Evolutionary conservation across 2,113 vertebrate genomes (phyloP).

Genomic region (Panthera leo): DNA sequence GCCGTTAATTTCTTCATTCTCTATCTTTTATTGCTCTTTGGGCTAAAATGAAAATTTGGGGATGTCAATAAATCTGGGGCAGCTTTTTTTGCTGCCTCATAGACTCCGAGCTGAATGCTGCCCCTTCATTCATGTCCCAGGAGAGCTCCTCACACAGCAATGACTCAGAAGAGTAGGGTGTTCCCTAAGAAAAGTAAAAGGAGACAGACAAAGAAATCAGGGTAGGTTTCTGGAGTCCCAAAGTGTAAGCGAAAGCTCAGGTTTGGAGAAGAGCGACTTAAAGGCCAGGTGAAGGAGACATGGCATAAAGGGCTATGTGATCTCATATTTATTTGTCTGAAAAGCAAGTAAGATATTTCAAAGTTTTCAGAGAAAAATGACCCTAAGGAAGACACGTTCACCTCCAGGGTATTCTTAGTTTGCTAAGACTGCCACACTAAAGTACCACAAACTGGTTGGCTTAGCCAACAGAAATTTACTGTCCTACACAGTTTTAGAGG

Average conservation of each 20-base stretch:
- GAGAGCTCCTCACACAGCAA: background rate
- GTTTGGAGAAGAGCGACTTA: background rate
- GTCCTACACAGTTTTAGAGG: background rate
- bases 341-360: background rate
- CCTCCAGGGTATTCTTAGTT: background rate
- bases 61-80: background rate
- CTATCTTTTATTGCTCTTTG: background rate
- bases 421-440: background rate
- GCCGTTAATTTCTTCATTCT: background rate
- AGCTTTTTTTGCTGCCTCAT: background rate
- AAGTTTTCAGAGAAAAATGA: background rate
- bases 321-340: background rate
- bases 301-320: rapidly evolving
- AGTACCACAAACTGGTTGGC: background rate
- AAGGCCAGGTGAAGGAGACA: background rate
- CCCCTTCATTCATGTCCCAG: background rate
- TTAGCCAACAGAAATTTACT: background rate
- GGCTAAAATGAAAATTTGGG: background rate
- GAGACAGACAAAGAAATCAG: background rate
- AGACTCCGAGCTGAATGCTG: background rate
- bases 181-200: background rate
- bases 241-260: background rate
- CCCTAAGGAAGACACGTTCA: background rate
- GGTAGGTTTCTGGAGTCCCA: background rate
- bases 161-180: background rate